Percentiles rank a stretch among this genome's conserved stretches.
These are phyloP conservation scores for Troglohyphantes excavatus DNA, from an alignment of 2,888 invertebrate genomes.

Conservation along the genomic window DNA sequence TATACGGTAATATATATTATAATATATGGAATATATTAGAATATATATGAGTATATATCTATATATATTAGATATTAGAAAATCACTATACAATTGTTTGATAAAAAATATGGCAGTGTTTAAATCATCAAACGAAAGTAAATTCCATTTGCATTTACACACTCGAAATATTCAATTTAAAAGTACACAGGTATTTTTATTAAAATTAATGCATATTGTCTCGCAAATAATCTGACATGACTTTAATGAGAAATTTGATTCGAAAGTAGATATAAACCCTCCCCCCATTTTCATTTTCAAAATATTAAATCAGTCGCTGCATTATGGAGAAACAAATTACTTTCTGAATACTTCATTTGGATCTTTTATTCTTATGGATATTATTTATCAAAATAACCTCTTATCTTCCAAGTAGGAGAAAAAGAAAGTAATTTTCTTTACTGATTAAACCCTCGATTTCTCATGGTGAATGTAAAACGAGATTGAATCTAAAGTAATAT, in stretches of 20 bases:
- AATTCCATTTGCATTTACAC: not conserved
- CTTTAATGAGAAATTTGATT: not conserved
- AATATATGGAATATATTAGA: too few species aligned
- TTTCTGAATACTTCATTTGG: not conserved
- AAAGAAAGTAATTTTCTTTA: not conserved
- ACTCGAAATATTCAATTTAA: not conserved
- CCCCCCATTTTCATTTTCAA: not conserved
- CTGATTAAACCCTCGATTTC: not conserved
- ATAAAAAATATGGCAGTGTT: too few species aligned
- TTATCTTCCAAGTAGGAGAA: not conserved
- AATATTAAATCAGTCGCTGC: not conserved
- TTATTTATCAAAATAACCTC: not conserved
- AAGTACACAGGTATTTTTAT: not conserved
- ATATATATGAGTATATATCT: too few species aligned
- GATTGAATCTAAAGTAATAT: too few species aligned
- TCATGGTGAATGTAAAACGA: not conserved
- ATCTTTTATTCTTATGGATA: not conserved
- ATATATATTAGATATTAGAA: too few species aligned
- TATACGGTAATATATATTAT: too few species aligned
- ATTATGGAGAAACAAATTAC: conserved; percentile 5
- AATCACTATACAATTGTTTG: too few species aligned
- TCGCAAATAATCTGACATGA: not conserved
- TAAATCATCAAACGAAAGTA: not conserved
- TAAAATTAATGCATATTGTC: not conserved
- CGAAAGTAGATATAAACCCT: not conserved